A percentile compares a stretch with the other conserved stretches of the same genome.
phyloP scores from a whole-genome alignment of 2,113 vertebrate genomes.

The Thinocorus orbignyianus region DNA sequence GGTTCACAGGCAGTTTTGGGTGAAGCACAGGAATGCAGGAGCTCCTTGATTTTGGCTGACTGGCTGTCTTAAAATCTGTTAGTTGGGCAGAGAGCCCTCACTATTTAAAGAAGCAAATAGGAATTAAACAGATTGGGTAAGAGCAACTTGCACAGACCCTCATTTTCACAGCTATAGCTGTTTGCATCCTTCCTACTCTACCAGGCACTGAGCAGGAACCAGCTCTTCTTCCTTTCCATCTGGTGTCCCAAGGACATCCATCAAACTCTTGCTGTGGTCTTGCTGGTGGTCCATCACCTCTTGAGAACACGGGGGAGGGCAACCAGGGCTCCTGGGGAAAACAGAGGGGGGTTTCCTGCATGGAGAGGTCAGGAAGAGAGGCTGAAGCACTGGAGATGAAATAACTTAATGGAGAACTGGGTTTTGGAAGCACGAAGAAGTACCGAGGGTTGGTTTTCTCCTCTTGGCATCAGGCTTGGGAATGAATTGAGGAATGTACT shows the following conservation, averaged over 20 bases:
- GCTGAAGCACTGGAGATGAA: neutral
- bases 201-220: neutral
- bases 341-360: neutral
- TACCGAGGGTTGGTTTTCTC: neutral
- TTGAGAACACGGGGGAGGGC: neutral
- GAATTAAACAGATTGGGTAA: neutral
- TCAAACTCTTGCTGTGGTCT: fast-evolving
- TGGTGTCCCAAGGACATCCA: neutral
- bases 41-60: neutral
- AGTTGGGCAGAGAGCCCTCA: neutral
- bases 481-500: neutral
- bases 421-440: neutral
- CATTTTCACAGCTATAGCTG: neutral
- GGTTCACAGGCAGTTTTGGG: neutral
- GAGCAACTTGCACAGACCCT: neutral
- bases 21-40: neutral
- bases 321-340: fast-evolving
- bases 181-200: neutral
- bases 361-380: neutral
- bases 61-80: neutral
- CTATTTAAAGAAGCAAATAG: neutral
- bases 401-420: neutral
- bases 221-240: neutral
- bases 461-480: neutral
- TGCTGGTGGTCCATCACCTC: neutral